A percentile compares a stretch with the other conserved stretches of the same genome.
phyloP scores from a whole-genome alignment of 2,888 invertebrate genomes.

The Hydriomena furcata region DNA sequence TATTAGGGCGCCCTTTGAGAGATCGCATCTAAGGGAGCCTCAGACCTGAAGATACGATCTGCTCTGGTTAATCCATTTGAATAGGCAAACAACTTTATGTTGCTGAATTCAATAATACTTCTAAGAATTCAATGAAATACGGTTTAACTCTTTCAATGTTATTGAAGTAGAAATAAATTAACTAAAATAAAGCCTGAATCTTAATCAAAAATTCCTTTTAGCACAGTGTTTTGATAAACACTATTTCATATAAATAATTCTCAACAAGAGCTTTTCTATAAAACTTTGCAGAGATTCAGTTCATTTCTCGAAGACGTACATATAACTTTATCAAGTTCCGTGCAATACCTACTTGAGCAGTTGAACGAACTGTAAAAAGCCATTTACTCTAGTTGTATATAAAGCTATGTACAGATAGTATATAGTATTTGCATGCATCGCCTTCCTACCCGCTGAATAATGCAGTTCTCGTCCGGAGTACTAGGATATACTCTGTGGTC shows the following conservation, averaged over 20 bases:
- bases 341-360: constrained; percentile 11
- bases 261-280: background rate
- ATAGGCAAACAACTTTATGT: background rate
- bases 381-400: constrained; percentile 9
- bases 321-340: constrained; percentile 1
- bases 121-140: background rate
- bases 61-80: constrained; percentile 5
- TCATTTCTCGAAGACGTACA: background rate
- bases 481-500: constrained; percentile 14
- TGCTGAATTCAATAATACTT: background rate
- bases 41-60: constrained; percentile 9
- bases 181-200: too few species aligned
- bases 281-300: background rate
- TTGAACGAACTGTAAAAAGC: constrained; percentile 27
- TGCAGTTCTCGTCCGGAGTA: constrained; percentile 50
- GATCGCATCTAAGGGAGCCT: background rate
- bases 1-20: constrained; percentile 8
- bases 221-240: too few species aligned
- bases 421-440: constrained; percentile 50
- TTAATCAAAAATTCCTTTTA: too few species aligned
- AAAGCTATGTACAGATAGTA: constrained; percentile 15
- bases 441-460: constrained; percentile 66
- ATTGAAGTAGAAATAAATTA: too few species aligned
- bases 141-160: too few species aligned
- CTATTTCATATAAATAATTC: too few species aligned